phyloP scores from a whole-genome alignment of 1,140 invertebrate genomes.

The Varroa destructor region DNA sequence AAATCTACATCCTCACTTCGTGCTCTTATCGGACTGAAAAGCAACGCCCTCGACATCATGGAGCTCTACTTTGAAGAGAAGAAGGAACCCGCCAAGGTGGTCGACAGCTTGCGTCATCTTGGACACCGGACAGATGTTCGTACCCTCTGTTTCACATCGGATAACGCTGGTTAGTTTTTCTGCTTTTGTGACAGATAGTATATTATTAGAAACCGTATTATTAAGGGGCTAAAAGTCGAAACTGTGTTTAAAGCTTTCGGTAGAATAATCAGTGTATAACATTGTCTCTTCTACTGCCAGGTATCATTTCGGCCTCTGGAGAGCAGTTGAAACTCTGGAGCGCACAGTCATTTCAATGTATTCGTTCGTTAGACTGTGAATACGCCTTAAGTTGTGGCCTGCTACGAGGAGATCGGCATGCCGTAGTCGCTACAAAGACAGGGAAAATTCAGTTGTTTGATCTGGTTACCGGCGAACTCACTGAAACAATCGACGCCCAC shows the following conservation, averaged over 20 bases:
- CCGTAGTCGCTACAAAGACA: slow-evolving; percentile 70
- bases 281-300: background rate
- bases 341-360: slow-evolving; percentile 59
- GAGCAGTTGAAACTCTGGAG: slow-evolving; percentile 89
- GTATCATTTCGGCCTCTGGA: slow-evolving; percentile 64
- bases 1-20: background rate
- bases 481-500: slow-evolving; percentile 55
- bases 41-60: slow-evolving; percentile 43
- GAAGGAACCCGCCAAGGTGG: slow-evolving; percentile 44
- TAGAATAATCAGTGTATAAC: too few species aligned
- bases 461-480: slow-evolving; percentile 58
- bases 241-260: background rate
- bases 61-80: slow-evolving; percentile 44
- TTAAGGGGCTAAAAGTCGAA: background rate
- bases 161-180: slow-evolving; percentile 51
- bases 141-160: slow-evolving; percentile 73
- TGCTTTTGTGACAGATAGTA: background rate
- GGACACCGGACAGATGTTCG: slow-evolving; percentile 82
- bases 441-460: slow-evolving; percentile 77
- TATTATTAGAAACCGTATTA: background rate
- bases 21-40: slow-evolving; percentile 40
- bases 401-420: slow-evolving; percentile 78
- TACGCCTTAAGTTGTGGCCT: slow-evolving; percentile 63
- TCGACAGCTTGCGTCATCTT: slow-evolving; percentile 47
- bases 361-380: slow-evolving; percentile 57